Conservation (phyloP, 2,888 invertebrate genomes). For the Nephrotoma appendiculata region DNA sequence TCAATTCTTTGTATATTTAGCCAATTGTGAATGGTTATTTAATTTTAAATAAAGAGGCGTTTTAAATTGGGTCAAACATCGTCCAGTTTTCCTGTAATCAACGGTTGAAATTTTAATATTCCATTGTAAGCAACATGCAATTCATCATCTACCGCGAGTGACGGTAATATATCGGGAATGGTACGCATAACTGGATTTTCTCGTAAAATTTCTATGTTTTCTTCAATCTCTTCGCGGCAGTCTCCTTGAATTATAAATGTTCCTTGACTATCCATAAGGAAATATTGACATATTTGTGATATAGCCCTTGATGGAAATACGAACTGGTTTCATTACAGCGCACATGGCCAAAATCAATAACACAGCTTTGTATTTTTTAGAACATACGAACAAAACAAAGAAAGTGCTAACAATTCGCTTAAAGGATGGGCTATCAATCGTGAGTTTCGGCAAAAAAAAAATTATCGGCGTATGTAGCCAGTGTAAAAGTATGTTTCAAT, state of each 20-base stretch:
- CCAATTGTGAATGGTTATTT: too few relatives aligned
- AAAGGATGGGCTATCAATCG: too few relatives aligned
- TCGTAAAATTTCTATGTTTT: neutral
- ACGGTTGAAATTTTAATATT: neutral
- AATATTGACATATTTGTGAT: neutral
- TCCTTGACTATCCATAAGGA: neutral
- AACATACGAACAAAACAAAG: too few relatives aligned
- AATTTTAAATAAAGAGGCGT: too few relatives aligned
- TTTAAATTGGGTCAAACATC: too few relatives aligned
- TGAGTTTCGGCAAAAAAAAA: too few relatives aligned
- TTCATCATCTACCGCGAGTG: slow-evolving; percentile 2
- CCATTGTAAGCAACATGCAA: slow-evolving; percentile 9
- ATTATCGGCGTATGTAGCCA: too few relatives aligned
- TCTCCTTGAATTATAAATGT: neutral
- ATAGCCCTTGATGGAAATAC: neutral
- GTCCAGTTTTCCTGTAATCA: too few relatives aligned
- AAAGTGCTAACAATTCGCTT: too few relatives aligned
- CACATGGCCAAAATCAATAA: neutral
- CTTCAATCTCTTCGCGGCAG: neutral
- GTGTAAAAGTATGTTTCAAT: too few relatives aligned
- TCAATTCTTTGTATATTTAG: too few relatives aligned
- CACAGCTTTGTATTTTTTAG: too few relatives aligned
- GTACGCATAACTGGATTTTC: neutral
- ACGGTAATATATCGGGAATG: neutral
- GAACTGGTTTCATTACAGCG: neutral